A percentile compares a stretch with the other conserved stretches of the same genome.
Evolutionary conservation across 2,113 vertebrate species (phyloP).

Genomic region (Mesembrinibis cayennensis): DNA sequence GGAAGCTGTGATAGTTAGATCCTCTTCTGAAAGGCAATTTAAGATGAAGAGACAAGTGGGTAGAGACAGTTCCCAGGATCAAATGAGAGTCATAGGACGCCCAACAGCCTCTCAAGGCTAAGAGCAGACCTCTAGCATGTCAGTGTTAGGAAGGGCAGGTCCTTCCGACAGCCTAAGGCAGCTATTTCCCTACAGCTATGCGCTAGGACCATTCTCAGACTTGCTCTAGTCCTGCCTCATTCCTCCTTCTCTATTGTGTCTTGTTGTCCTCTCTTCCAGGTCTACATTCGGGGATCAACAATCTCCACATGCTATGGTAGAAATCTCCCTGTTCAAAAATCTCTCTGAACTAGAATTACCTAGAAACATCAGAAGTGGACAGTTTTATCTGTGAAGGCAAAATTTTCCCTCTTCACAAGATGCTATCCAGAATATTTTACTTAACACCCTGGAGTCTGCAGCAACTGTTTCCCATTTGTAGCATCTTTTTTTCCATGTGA

Average conservation of each 20-base stretch:
- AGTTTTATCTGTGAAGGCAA: background rate
- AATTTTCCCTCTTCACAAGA: background rate
- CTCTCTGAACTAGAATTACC: background rate
- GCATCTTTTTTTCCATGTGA: background rate
- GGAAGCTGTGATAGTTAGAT: background rate
- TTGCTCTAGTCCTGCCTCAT: background rate
- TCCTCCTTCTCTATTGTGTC: background rate
- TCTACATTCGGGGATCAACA: background rate
- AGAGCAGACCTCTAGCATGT: background rate
- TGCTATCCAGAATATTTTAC: background rate
- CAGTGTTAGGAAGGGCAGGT: background rate
- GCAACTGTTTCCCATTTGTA: constrained; percentile 19
- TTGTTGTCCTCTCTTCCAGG: background rate
- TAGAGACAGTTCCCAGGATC: background rate
- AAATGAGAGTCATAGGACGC: background rate
- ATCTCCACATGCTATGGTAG: background rate
- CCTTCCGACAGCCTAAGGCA: background rate
- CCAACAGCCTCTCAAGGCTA: background rate
- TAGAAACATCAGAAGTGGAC: background rate
- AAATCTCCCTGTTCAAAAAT: background rate
- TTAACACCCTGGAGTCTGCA: background rate
- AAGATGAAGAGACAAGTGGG: background rate
- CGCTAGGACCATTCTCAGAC: background rate
- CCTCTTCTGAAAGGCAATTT: background rate
- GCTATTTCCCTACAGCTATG: background rate